These are phyloP conservation scores for Flabesymbios commensalis DNA, from an alignment of 2,888 invertebrate species.

Conservation along the genomic window DNA sequence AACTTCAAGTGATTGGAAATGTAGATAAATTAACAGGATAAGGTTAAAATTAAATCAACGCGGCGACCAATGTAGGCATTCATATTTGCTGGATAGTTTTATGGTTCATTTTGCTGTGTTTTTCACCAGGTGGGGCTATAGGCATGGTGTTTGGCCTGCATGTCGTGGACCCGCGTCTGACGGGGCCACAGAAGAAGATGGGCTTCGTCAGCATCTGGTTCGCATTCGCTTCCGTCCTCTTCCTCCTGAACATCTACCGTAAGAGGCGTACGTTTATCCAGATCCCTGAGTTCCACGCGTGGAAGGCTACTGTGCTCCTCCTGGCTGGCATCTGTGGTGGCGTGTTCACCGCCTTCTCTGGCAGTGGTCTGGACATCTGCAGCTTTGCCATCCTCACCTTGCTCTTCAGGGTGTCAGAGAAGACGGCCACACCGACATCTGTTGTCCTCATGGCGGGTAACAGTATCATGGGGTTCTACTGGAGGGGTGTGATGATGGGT, in stretches of 20 bases:
- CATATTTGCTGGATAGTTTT: too few species aligned
- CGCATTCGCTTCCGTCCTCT: conserved; percentile 52
- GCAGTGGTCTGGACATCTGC: conserved; percentile 53
- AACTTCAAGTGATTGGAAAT: too few species aligned
- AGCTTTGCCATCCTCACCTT: conserved; percentile 38
- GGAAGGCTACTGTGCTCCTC: conserved; percentile 43
- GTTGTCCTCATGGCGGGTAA: conserved; percentile 49
- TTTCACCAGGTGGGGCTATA: conserved; percentile 45
- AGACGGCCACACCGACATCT: too few species aligned
- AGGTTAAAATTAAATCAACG: too few species aligned
- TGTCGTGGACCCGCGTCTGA: conserved; percentile 43
- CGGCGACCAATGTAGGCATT: too few species aligned
- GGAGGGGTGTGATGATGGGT: conserved; percentile 40
- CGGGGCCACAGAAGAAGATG: conserved; percentile 51
- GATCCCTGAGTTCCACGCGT: conserved; percentile 30
- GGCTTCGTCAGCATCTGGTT: conserved; percentile 54
- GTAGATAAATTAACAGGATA: too few species aligned
- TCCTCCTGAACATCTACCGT: conserved; percentile 46
- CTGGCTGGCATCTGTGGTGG: conserved; percentile 51
- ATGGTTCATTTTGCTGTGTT: too few species aligned
- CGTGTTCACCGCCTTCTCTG: conserved; percentile 49
- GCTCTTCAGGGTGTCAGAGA: conserved; percentile 35
- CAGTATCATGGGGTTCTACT: conserved; percentile 42
- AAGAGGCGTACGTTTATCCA: conserved; percentile 37
- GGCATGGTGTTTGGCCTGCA: conserved; percentile 50